Conservation (phyloP, 2,113 vertebrate species). For the Hippocampus barbouri region DNA sequence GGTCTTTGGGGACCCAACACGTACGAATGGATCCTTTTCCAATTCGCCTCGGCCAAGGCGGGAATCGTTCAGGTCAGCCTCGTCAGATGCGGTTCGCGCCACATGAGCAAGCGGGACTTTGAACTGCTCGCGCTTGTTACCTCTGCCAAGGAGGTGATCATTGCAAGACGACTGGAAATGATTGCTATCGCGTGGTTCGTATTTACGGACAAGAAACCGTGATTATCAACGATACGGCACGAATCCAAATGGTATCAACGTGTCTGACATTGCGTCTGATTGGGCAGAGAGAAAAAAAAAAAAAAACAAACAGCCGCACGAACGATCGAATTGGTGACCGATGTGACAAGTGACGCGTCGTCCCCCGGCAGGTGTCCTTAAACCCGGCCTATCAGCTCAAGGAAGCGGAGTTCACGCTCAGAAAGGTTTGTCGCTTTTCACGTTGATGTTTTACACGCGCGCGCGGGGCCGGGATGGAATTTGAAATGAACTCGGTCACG, state of each 20-base stretch:
- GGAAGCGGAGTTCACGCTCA: constrained; percentile 82
- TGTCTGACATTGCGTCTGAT: no score
- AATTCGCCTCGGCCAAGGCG: constrained; percentile 85
- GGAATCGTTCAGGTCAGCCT: constrained; percentile 88
- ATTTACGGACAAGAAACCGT: no score
- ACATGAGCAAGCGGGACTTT: neutral
- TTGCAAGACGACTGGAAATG: no score
- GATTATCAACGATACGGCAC: no score
- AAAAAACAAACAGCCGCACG: no score
- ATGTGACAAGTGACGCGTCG: no score
- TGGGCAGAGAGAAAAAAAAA: no score
- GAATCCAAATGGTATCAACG: no score
- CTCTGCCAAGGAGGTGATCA: neutral
- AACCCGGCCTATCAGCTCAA: constrained; percentile 86
- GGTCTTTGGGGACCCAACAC: constrained; percentile 91
- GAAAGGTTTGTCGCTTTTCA: constrained; percentile 72
- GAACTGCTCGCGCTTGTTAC: neutral
- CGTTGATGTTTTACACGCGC: neutral
- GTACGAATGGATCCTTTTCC: constrained; percentile 88
- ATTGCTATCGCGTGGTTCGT: no score
- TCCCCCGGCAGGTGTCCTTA: constrained; percentile 76
- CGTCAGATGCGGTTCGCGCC: no score
- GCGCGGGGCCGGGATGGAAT: neutral
- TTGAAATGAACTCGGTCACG: fast-evolving
- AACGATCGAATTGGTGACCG: no score